Percentiles rank a stretch among this genome's conserved stretches.
phyloP scores from a whole-genome alignment of 2,113 vertebrate species.

The Labeo rohita region DNA sequence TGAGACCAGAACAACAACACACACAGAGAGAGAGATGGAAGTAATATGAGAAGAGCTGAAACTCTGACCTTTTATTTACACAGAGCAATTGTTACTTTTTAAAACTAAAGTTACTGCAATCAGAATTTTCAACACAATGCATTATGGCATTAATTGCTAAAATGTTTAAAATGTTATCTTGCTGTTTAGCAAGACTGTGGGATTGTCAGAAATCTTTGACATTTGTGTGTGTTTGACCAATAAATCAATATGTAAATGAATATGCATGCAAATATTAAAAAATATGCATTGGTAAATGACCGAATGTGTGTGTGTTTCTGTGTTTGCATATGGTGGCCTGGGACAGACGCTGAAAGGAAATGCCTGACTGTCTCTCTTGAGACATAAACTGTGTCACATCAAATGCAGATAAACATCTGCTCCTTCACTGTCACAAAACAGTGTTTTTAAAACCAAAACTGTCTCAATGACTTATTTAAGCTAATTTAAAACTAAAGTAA shows the following conservation, averaged over 20 bases:
- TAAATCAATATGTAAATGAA: background rate
- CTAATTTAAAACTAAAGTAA: background rate
- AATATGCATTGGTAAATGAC: background rate
- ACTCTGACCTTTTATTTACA: background rate
- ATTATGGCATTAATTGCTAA: background rate
- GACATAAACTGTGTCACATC: slow-evolving; percentile 20
- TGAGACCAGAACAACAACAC: slow-evolving; percentile 62
- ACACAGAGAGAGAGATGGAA: background rate
- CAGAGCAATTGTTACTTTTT: background rate
- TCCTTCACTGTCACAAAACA: background rate
- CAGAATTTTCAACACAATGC: background rate
- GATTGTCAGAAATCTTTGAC: background rate
- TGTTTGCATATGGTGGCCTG: background rate
- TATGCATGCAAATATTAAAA: background rate
- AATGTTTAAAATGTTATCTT: background rate
- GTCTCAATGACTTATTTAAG: background rate
- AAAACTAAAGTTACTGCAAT: background rate
- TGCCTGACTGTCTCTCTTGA: slow-evolving; percentile 46
- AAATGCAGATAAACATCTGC: background rate
- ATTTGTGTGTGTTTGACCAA: background rate
- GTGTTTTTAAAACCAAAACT: background rate
- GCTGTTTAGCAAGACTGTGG: background rate
- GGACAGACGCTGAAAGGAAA: slow-evolving; percentile 55
- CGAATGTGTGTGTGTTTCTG: background rate
- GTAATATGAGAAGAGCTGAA: too few relatives aligned